phyloP scores from a whole-genome alignment of 2,113 vertebrate species.

The Salvelinus sp. region DNA sequence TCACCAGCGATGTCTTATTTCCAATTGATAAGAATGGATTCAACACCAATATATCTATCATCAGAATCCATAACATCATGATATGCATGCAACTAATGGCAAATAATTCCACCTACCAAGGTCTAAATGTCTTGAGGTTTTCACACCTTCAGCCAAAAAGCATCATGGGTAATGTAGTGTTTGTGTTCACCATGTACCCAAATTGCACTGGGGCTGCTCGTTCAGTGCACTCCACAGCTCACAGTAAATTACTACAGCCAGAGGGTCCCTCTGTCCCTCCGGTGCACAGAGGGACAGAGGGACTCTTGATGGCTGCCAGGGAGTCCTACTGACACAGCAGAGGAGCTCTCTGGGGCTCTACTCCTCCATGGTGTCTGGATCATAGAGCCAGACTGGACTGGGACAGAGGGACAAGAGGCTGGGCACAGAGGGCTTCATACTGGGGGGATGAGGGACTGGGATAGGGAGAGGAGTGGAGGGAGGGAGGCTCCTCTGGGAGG shows the following conservation, averaged over 20 bases:
- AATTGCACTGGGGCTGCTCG: neutral
- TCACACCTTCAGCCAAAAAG: too few relatives aligned
- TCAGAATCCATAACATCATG: neutral
- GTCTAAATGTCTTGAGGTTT: neutral
- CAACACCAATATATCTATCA: neutral
- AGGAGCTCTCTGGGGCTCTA: conserved; percentile 57
- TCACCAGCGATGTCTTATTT: neutral
- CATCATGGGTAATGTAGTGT: neutral
- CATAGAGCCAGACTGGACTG: conserved; percentile 26
- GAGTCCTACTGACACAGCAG: conserved; percentile 10
- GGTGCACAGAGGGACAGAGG: neutral
- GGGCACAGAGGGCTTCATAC: conserved; percentile 49
- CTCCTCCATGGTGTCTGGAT: conserved; percentile 64
- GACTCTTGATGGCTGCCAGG: neutral
- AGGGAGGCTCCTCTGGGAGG: conserved; percentile 47
- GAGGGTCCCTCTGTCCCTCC: too few relatives aligned
- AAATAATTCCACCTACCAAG: neutral
- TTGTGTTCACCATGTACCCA: neutral
- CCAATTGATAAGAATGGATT: neutral
- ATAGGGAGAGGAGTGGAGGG: neutral
- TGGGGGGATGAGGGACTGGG: conserved; percentile 51
- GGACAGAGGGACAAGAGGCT: conserved; percentile 52
- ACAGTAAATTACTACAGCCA: too few relatives aligned
- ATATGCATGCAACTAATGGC: neutral
- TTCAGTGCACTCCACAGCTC: too few relatives aligned